Evolutionary conservation across 2,113 vertebrate species (phyloP), one percentile per base, ranked within the genome.

Genomic region (Triplophysa siluroides): DNA sequence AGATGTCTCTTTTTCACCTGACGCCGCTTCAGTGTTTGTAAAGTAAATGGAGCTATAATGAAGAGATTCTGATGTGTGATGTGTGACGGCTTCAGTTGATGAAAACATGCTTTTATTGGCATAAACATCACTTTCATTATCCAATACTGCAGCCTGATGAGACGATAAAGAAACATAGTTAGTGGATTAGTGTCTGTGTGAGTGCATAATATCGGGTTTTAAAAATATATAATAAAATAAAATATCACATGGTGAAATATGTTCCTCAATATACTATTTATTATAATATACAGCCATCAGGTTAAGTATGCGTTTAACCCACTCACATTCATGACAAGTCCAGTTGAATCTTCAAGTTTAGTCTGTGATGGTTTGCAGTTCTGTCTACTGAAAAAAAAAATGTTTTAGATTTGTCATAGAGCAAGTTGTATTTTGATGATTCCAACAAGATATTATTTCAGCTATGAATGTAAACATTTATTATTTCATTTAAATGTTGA

Each of bases 21-120:
- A 24, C 4, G 33, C 1, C 52, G 56, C 13, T 10, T 38, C 56
- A 19, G 60, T 18, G 9, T 69, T 79, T 18, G 18, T 45, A 29
- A 83, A 79, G 4, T 21, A 8, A 8, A 83, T 47, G 3, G 70
- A 41, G 70, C 76, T 68, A 61, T 79, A 83, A 74, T 79, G 81
- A 26, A 69, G 69, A 21, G n/a, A 38, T 54, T 79, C 76, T 47
- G 81, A 41, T 72, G 45, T 9, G 54, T 71, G 29, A 12, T 41
- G 2, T 38, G 26, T 29, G 26, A 29, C 26, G 29, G 29, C 16
- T 54, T 9, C 45, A 50, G 10, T 14, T 7, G 33, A 16, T 41
- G 54, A 41, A 26, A 6, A 26, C 33, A 60, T 19, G 14, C 2
- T 13, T 16, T n/a, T 64, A 50, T 70, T 64, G 2, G 0, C 19